Evolutionary conservation across 2,113 vertebrate genomes (phyloP), one percentile per base, ranked within the genome.

Genomic region (Chrysochloris asiatica): DNA sequence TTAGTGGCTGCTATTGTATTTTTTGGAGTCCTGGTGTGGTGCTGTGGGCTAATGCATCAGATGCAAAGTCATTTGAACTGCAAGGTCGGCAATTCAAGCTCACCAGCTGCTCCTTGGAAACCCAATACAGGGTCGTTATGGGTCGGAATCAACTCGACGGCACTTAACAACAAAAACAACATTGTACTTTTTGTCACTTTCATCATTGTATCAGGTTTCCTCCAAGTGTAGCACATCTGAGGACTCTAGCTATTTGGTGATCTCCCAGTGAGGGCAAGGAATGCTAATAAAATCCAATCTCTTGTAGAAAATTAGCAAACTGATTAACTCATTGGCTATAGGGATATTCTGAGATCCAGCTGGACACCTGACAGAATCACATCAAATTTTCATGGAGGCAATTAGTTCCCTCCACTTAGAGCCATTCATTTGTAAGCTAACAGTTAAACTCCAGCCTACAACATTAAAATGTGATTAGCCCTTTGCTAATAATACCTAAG

Each of bases 381-480:
- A 96, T 96, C 78, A 94, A 92, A 96, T 97, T 97, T 97, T 97
- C 90, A 94, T 82, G 80, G 67, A 91, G 90, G 38, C 22, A 95
- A 94, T 97, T 96, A 97, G 94, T 96, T 96, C 71, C 85, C 83
- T 95, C 90, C 7, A 85, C 84, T 96, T 94, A 94, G 89, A 95
- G 83, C 26, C 87, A 96, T 76, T 97, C 72, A 73, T 0, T 97
- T 96, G 96, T 90, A 96, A 91, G 73, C 43, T 93, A 96, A 91
- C 84, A 92, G 89, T 95, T 96, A 97, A 95, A 77, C 92, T 89
- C 30, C 59, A 90, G 36, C 6, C 19, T 93, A 22, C 63, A 87
- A 88, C 82, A 89, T 89, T 96, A 90, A 93, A 97, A 73, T 80
- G 38, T 45, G 75, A 71, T 97, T 96, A 97, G 94, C 73, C 61